Evolutionary conservation across 1,140 invertebrate genomes (phyloP), one percentile per base, ranked within the genome.

Genomic region (Andricus grossulariae): DNA sequence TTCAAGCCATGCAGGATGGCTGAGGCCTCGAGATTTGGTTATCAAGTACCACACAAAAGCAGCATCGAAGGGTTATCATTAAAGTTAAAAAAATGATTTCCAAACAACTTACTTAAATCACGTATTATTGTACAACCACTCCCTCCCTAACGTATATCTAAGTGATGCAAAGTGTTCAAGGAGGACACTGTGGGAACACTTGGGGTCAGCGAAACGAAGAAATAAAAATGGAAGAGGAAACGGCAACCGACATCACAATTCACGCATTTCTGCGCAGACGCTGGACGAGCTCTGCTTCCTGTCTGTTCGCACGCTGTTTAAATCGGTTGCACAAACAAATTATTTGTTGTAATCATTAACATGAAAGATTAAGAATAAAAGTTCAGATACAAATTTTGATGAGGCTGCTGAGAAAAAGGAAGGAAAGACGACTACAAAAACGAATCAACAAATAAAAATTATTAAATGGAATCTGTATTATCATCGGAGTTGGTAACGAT

Each of bases 101-200:
- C 21, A 15, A 60, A 39, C 32, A 66, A 86, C 88, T 90, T 87
- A 90, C 89, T 87, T 88, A 71, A 80, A 84, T 81, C 88, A 90
- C 87, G 86, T 90, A 87, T 77, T 83, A 86, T 80, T 76, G 82
- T 85, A 90, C 80, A 89, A 88, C 80, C 80, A 84, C 83, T 85
- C 86, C 84, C 87, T 84, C 85, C 75, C 83, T 84, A 83, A 79
- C 76, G 79, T 84, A 75, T 85, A 75, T 55, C 52, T 80, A 78
- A 84, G 52, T 76, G 77, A 86, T 75, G 83, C 80, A 76, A 83
- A 80, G 78, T 88, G 80, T 82, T 86, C 72, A 88, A 90, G 83
- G 83, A 88, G 84, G 79, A 90, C 39, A 45, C 83, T 86, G 83
- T 82, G 85, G 79, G 81, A 78, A 66, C 25, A 88, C 80, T 86